Conservation (phyloP, 2,113 vertebrate genomes). For the Paratilapia polleni region DNA sequence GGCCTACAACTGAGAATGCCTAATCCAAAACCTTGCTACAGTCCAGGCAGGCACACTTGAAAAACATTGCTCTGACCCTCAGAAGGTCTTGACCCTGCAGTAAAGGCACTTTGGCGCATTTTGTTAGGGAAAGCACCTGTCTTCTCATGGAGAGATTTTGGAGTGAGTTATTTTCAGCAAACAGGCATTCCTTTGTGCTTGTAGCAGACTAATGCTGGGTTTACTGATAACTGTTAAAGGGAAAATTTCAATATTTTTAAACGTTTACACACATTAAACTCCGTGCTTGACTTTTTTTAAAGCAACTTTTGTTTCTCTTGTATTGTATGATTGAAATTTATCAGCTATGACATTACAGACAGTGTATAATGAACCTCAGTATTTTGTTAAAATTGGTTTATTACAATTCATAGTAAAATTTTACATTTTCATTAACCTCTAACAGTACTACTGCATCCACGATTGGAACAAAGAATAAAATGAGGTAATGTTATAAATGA, state of each 20-base stretch:
- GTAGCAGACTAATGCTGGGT: neutral
- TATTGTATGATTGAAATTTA: neutral
- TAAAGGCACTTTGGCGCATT: conserved; percentile 53
- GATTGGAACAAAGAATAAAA: neutral
- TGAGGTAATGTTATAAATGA: neutral
- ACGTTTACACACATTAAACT: neutral
- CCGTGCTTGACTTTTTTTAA: neutral
- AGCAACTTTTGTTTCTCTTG: neutral
- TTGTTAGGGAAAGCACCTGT: conserved; percentile 62
- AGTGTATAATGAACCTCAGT: too few species aligned
- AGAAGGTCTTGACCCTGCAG: conserved; percentile 51
- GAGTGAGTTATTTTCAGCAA: conserved; percentile 54
- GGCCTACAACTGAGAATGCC: conserved; percentile 55
- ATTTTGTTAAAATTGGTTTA: too few species aligned
- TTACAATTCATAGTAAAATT: too few species aligned
- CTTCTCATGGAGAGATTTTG: conserved; percentile 14
- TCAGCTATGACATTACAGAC: too few species aligned
- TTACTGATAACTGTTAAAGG: neutral
- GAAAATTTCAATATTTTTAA: neutral
- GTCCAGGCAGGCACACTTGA: conserved; percentile 42
- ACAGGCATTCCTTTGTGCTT: neutral
- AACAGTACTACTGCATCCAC: neutral
- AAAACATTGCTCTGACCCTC: conserved; percentile 67
- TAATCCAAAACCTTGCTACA: conserved; percentile 8
- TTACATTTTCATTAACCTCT: neutral